Base-by-base conservation (phyloP, 2,797 vertebrate genomes). In the Tenualosa ilisha region DNA sequence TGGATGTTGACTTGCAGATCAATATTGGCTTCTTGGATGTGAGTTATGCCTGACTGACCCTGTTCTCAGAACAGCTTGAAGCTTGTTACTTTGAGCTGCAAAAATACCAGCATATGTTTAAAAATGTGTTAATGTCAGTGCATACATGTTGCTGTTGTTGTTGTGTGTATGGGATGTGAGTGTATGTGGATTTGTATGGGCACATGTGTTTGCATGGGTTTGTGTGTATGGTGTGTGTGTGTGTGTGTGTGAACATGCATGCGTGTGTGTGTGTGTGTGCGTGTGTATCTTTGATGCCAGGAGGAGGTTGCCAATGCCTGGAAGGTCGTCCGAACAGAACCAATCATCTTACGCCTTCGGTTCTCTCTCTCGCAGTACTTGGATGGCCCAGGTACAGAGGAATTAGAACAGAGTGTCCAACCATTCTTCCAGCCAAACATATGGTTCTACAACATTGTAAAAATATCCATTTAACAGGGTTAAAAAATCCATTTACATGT, bases 341-440 rank as follows among this genome's bases (percentile, higher is more conserved):
- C 97, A 75, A 96, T 99, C 3, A 88, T 98, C 82, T 93, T 99
- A 82, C 96, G 97, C 59, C 94, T 99, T 83, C 95, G 97, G 88
- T 98, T 99, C 91, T 98, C 97, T 85, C 94, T 96, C 68, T 98
- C 97, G 84, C 97, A 97, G 92, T 99, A 99, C 91, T 94, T 99
- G 61, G 96, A 98, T 93, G 98, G 98, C 90, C 97, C 98, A 11
- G 97, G 98, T 99, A 92, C 26, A 72, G 26, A 31, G 37, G 9
- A 31, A 15, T 7, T 24, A 31, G 50, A 51, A 51, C 9, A 51
- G 24, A 68, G 24, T 31, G 11, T 26, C 31, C 12, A 24, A 11
- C 9, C 63, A 26, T 26, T 26, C 24, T 31, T 13, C 63, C n/a
- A 65, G 7, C n/a, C 49, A 50, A 9, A 50, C 31, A 31, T 31